These are phyloP conservation scores for Hydrozoanthus tunicans DNA, from an alignment of 64 coral and sea anemone genomes.

Conservation along the genomic window DNA sequence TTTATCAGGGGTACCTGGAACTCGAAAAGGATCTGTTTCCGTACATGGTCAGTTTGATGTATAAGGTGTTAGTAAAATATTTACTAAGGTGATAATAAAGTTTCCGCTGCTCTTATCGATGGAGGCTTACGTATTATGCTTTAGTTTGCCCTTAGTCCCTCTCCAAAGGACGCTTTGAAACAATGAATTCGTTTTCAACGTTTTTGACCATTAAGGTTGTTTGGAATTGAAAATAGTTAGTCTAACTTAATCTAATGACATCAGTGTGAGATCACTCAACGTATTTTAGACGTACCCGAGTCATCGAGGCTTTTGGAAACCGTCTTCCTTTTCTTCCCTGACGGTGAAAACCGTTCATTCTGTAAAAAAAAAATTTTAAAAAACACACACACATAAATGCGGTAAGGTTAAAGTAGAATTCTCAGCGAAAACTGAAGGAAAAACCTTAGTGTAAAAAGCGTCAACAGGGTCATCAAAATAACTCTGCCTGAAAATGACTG, in stretches of 20 bases:
- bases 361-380: background rate
- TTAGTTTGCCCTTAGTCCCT: too few relatives aligned
- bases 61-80: too few relatives aligned
- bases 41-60: too few relatives aligned
- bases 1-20: too few relatives aligned
- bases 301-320: background rate
- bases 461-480: background rate
- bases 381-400: background rate
- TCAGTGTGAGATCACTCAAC: background rate
- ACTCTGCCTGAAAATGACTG: background rate
- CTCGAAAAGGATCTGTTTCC: too few relatives aligned
- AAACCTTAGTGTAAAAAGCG: background rate
- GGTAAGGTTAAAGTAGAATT: background rate
- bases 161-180: too few relatives aligned
- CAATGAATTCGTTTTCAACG: too few relatives aligned
- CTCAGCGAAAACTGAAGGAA: too few relatives aligned
- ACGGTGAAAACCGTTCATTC: slow-evolving; percentile 55
- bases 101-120: too few relatives aligned
- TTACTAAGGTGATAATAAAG: too few relatives aligned
- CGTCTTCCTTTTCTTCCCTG: slow-evolving; percentile 29
- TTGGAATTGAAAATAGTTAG: background rate
- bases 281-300: slow-evolving; percentile 7
- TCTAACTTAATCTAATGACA: background rate
- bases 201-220: background rate
- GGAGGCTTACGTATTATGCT: too few relatives aligned